Conservation (phyloP, 2,797 vertebrate species). For the Rhynchonycteris naso region DNA sequence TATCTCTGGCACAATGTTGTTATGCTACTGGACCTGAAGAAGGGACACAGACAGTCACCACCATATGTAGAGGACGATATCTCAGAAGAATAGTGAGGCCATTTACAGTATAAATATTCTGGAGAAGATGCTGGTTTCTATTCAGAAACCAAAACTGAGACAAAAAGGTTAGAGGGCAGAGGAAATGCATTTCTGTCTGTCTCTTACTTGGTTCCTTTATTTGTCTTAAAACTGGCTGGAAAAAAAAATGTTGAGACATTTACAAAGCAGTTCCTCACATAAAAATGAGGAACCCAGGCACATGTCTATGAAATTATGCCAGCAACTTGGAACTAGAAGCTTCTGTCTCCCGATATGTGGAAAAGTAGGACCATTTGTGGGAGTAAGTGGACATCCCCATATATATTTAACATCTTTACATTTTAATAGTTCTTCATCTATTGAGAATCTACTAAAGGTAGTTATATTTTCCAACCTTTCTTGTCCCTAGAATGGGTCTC, state of each 20-base stretch:
- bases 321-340: background rate
- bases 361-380: background rate
- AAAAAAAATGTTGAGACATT: background rate
- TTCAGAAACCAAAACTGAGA: background rate
- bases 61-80: background rate
- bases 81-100: background rate
- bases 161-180: background rate
- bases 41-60: background rate
- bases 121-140: background rate
- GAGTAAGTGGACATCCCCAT: background rate
- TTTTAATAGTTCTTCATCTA: background rate
- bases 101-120: background rate
- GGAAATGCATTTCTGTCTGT: background rate
- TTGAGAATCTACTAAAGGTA: background rate
- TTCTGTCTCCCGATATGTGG: background rate
- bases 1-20: background rate
- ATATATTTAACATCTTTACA: slow-evolving; percentile 13
- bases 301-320: background rate
- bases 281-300: background rate
- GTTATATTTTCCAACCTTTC: background rate
- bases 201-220: slow-evolving; percentile 1
- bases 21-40: background rate
- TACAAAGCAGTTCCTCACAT: background rate
- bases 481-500: background rate
- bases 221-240: slow-evolving; percentile 5